These are phyloP conservation scores for Formica exsecta DNA, from an alignment of 1,140 invertebrate genomes.

Conservation along the genomic window DNA sequence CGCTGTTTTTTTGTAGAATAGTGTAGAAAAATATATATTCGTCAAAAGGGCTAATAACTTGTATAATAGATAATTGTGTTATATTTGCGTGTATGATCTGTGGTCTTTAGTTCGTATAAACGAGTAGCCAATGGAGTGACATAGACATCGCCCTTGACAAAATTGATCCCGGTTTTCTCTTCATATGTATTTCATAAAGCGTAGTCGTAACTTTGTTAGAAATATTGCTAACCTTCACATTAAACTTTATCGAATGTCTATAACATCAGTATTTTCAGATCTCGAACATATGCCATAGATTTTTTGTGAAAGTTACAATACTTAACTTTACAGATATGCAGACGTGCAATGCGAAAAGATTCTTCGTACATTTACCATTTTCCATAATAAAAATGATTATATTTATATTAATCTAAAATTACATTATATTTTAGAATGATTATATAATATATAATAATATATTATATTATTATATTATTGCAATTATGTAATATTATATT, in stretches of 20 bases:
- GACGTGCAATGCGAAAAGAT: background rate
- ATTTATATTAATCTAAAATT: no score
- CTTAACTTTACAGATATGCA: background rate
- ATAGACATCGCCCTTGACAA: slow-evolving; percentile 41
- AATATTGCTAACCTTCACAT: slow-evolving; percentile 5
- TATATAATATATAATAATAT: no score
- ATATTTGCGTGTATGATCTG: slow-evolving; percentile 29
- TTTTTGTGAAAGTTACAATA: background rate
- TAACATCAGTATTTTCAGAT: background rate
- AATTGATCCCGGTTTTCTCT: slow-evolving; percentile 20
- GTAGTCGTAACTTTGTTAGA: background rate
- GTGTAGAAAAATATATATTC: background rate
- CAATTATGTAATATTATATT: no score
- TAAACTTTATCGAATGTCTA: slow-evolving; percentile 10
- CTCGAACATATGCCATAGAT: background rate
- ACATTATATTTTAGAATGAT: no score
- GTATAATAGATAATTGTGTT: background rate
- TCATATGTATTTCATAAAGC: background rate
- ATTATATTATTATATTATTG: no score
- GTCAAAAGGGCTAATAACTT: background rate
- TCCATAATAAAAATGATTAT: no score
- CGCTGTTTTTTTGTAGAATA: background rate
- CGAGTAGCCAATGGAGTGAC: slow-evolving; percentile 14
- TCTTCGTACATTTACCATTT: no score
- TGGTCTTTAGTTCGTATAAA: background rate